Conservation (phyloP, 1,140 invertebrate species). For the Lethrus apterus region DNA sequence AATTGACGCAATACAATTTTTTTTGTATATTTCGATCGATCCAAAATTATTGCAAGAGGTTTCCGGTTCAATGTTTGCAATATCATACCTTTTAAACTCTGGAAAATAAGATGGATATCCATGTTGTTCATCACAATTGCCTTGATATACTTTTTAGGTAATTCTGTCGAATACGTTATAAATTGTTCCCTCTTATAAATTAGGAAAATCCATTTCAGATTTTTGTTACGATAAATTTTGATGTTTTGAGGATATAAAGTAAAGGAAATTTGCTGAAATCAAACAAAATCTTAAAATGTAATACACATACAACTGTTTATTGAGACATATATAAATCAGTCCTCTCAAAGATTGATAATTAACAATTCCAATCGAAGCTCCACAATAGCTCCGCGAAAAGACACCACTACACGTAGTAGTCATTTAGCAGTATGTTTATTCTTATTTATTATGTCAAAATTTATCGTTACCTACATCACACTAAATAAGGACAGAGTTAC, state of each 20-base stretch:
- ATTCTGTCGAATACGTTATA: too few species aligned
- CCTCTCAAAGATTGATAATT: conserved; percentile 44
- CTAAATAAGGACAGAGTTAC: conserved; percentile 43
- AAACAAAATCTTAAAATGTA: conserved; percentile 47
- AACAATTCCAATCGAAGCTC: conserved; percentile 30
- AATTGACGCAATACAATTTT: too few species aligned
- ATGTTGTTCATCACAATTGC: too few species aligned
- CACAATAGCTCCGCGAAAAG: conserved; percentile 26
- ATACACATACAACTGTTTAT: conserved; percentile 65
- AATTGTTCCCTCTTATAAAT: too few species aligned
- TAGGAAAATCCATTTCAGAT: too few species aligned
- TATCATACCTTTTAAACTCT: too few species aligned
- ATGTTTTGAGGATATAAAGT: background rate
- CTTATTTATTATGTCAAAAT: conserved; percentile 16
- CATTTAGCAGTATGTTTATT: conserved; percentile 14
- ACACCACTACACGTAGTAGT: conserved; percentile 11
- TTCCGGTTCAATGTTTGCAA: too few species aligned
- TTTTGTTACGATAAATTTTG: background rate
- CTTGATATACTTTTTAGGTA: too few species aligned
- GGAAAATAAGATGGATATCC: too few species aligned
- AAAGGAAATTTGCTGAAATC: conserved; percentile 25
- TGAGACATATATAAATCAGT: conserved; percentile 53
- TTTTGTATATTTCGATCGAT: too few species aligned
- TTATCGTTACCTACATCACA: conserved; percentile 51
- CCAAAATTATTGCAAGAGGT: too few species aligned